These are phyloP conservation scores for Eupithecia insigniata DNA, from an alignment of 2,888 invertebrate genomes.

Conservation along the genomic window DNA sequence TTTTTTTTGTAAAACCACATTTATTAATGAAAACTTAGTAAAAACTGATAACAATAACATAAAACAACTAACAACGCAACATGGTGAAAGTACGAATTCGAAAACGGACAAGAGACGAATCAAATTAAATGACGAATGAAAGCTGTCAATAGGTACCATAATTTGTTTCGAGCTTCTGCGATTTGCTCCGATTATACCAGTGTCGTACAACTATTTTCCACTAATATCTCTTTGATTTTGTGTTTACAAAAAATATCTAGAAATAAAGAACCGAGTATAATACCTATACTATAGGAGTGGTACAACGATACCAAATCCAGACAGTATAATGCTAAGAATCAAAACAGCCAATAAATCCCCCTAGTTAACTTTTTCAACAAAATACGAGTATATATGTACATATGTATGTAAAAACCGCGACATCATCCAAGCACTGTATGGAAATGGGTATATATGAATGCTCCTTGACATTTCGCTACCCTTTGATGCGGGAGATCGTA, in stretches of 20 bases:
- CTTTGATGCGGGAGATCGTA: slow-evolving; percentile 79
- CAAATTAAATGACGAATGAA: not conserved
- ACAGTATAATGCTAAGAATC: not conserved
- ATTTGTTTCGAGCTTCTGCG: not conserved
- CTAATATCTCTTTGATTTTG: not conserved
- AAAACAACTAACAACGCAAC: not conserved
- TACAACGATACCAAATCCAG: not conserved
- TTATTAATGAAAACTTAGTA: not conserved
- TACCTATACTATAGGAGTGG: not conserved
- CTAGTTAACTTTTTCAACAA: not conserved
- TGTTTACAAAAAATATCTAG: not conserved
- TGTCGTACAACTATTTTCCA: not conserved
- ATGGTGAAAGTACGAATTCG: not conserved
- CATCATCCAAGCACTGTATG: slow-evolving; percentile 48
- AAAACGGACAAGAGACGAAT: not conserved
- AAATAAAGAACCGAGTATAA: not conserved
- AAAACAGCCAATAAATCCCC: not conserved
- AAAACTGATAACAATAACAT: not conserved
- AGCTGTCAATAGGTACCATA: not conserved
- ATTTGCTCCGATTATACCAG: not conserved
- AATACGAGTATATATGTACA: not conserved
- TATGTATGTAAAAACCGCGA: slow-evolving; percentile 1
- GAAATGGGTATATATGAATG: slow-evolving; percentile 64
- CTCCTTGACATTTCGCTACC: slow-evolving; percentile 71
- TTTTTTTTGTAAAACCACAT: not conserved